Percentiles rank a stretch among this genome's conserved stretches.
phyloP scores from a whole-genome alignment of 2,797 vertebrate species.

The Enteromius unitaeniatus region DNA sequence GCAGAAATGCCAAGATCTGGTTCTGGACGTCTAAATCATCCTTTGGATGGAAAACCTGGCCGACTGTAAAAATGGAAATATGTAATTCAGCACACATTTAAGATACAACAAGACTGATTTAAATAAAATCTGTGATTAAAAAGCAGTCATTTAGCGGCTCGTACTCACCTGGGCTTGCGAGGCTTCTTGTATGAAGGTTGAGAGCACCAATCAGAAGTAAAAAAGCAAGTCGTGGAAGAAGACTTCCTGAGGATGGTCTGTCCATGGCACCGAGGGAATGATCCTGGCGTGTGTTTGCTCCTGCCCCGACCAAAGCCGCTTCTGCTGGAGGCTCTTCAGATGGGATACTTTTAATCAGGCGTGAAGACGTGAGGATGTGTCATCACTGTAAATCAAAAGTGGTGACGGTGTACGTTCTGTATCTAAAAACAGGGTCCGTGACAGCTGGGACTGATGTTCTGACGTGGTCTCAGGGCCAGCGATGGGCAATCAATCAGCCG shows the following conservation, averaged over 20 bases:
- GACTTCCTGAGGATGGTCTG: conserved; percentile 65
- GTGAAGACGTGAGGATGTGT: conserved; percentile 64
- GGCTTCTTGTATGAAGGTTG: conserved; percentile 69
- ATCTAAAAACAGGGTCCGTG: conserved; percentile 57
- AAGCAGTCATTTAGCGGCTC: not conserved
- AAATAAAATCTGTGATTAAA: not conserved
- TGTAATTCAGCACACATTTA: not conserved
- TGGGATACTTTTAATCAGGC: conserved; percentile 74
- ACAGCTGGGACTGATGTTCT: conserved; percentile 69
- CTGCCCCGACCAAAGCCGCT: conserved; percentile 54
- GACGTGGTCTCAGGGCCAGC: conserved; percentile 63
- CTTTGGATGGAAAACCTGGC: conserved; percentile 67
- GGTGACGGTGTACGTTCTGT: conserved; percentile 60
- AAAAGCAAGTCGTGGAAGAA: conserved; percentile 71
- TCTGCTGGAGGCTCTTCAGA: conserved; percentile 58
- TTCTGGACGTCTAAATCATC: conserved; percentile 70
- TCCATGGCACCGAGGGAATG: conserved; percentile 70
- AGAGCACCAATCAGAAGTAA: conserved; percentile 71
- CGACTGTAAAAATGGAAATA: conserved; percentile 64
- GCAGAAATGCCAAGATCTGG: conserved; percentile 75
- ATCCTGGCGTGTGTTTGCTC: conserved; percentile 40
- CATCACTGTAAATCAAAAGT: conserved; percentile 71
- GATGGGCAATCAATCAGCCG: conserved; percentile 73
- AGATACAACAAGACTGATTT: not conserved
- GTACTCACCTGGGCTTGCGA: conserved; percentile 72